Evolutionary conservation across 2,797 vertebrate species (phyloP), one percentile per base, ranked within the genome.

Genomic region (Aphelocoma californica): DNA sequence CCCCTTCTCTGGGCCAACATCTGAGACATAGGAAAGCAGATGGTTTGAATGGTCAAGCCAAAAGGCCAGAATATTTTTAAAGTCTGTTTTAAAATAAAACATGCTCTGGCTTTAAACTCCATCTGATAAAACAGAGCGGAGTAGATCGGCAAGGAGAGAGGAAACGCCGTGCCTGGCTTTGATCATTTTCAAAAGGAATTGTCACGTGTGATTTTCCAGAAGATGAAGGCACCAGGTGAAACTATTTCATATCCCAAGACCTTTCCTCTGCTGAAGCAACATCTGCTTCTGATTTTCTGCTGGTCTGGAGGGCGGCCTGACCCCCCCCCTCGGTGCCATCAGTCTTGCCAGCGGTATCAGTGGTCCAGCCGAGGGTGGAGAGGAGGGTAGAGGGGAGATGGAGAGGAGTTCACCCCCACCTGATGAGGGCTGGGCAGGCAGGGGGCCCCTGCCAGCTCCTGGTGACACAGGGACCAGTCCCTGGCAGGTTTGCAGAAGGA

Each of bases 171-270:
- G 88, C 84, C 86, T 96, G 93, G 88, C 96, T 97, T 96, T 96
- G 96, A 97, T 97, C 86, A 91, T 91, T 92, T 95, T 95, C 96
- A 92, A 96, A 97, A 95, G 88, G 81, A 87, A 82, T 56, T 69
- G 86, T 88, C 92, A 92, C 69, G 34, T 92, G 92, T 78, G 86
- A 69, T 92, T 95, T 95, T 92, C 65, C 85, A 90, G 96, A 23
- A 95, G 94, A 95, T 89, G 92, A 96, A 96, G 96, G 96, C 69
- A 87, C 86, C 94, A 94, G 96, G 96, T 95, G 93, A 96, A 96
- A 94, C 86, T 86, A 72, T 92, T 96, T 94, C 94, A 92, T 81
- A 96, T 64, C 93, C 95, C 42, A 3, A 95, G 91, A 90, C 95
- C 81, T 94, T 73, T 88, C 60, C 96, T 77, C 86, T 73, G 71